Evolutionary conservation across 2,888 invertebrate species (phyloP).

Genomic region (Protophormia terraenovae): DNA sequence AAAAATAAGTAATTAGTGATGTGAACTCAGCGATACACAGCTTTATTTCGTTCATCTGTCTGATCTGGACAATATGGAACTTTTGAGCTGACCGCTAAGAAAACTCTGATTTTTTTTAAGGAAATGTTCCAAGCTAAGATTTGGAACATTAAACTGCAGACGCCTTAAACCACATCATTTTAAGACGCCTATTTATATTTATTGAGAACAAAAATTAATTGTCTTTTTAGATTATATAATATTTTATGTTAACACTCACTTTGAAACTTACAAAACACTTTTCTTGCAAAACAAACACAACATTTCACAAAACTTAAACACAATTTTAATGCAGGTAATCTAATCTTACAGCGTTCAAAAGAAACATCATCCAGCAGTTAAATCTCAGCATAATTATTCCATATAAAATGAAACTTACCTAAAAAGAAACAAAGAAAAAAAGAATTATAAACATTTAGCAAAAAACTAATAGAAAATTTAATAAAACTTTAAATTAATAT

Average conservation of each 20-base stretch:
- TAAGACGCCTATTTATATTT: not conserved
- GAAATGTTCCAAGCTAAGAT: too few species aligned
- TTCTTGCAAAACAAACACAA: not conserved
- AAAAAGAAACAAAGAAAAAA: constrained; percentile 55
- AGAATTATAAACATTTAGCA: constrained; percentile 32
- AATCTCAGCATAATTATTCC: constrained; percentile 3
- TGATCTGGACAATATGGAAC: too few species aligned
- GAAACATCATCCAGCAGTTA: not conserved
- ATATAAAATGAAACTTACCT: constrained; percentile 56
- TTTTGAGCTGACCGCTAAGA: too few species aligned
- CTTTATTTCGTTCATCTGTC: too few species aligned
- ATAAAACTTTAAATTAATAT: constrained; percentile 56
- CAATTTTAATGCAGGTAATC: not conserved
- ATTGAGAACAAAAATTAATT: not conserved
- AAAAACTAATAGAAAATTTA: constrained; percentile 34
- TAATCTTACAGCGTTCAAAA: not conserved
- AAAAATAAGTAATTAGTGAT: too few species aligned
- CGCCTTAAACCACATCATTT: not conserved
- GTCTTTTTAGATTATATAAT: not conserved
- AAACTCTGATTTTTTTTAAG: too few species aligned
- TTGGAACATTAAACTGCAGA: too few species aligned
- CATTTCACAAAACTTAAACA: not conserved
- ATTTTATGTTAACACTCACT: not conserved
- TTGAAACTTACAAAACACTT: not conserved
- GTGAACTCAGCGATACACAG: too few species aligned